Base-by-base conservation (phyloP, 2,888 invertebrate species). In the Tuta absoluta region DNA sequence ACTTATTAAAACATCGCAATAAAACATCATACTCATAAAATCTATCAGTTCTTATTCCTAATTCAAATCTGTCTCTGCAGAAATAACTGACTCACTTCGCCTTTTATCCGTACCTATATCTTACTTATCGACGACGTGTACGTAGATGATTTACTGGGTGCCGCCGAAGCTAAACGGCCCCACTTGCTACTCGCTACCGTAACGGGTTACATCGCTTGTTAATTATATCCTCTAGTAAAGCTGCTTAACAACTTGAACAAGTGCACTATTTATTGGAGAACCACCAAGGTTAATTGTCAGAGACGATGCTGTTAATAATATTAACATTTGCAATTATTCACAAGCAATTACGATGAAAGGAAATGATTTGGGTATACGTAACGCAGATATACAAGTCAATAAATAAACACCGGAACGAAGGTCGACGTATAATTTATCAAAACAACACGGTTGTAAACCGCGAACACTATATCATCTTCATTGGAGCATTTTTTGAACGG, bases 211-310 rank as follows among this genome's bases (percentile, higher is more conserved):
- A 62, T 65, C 72, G 75, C 74, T 74, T 75, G 80, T 84, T 86
- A 86, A 88, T 87, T 87, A 87, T 82, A 85, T 82, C 79, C 80
- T 80, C 79, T 78, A 79, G 80, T 84, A 79, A 85, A 84, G 77
- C 75, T 81, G 82, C 79, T 81, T 75, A 79, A 79, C 80, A 77
- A 78, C 80, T 76, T 81, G 75, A 79, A 79, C 80, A 77, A 78
- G 80, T 76, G 73, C 75, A 78, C 79, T 84, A 85, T 88, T 88
- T 87, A 87, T 85, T 86, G 82, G 79, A 75, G 73, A 79, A 81
- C 84, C 84, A 85, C 85, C 80, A 82, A 82, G 82, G 82, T 83
- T 86, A 86, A 87, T 86, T 84, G 81, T 82, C 75, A 75, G 71
- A 74, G 71, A 74, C 70, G 57, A 57, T 62, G 53, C 57, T 48